A percentile compares a stretch with the other conserved stretches of the same genome.
Conservation (phyloP, 2,888 invertebrate species). For the Nymphalis urticae region DNA sequence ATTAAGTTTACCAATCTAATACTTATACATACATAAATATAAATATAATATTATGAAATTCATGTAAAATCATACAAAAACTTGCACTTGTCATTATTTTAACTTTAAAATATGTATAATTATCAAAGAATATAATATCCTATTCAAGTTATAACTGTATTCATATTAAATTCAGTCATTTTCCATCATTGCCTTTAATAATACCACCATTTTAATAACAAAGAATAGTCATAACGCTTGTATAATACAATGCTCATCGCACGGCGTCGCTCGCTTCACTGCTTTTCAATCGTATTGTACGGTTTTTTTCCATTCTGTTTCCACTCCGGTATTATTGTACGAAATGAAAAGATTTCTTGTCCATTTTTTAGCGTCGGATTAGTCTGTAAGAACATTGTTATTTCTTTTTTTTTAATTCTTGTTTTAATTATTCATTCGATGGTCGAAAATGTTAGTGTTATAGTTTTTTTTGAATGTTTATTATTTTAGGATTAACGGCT, state of each 20-base stretch:
- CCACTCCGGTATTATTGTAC: conserved; percentile 54
- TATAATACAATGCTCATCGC: conserved; percentile 61
- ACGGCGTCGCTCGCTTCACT: conserved; percentile 63
- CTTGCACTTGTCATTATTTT: no score
- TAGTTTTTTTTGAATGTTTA: background rate
- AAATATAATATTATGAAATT: no score
- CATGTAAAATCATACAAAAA: no score
- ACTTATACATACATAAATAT: no score
- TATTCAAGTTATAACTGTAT: conserved; percentile 2
- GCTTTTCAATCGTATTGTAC: conserved; percentile 62
- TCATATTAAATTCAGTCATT: conserved; percentile 22
- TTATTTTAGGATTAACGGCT: no score
- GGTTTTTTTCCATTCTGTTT: conserved; percentile 55
- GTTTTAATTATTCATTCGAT: conserved; percentile 2
- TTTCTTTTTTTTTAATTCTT: conserved; percentile 29
- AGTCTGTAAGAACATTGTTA: conserved; percentile 39
- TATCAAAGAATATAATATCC: background rate
- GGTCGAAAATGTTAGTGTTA: background rate
- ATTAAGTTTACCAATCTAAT: no score
- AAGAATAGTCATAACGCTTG: conserved; percentile 45
- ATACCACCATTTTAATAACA: conserved; percentile 59
- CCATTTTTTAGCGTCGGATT: conserved; percentile 56
- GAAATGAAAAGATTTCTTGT: conserved; percentile 70
- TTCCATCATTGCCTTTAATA: conserved; percentile 36
- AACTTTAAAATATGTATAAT: no score